phyloP scores from a whole-genome alignment of 2,113 vertebrate genomes.

The Oostethus manadensis region DNA sequence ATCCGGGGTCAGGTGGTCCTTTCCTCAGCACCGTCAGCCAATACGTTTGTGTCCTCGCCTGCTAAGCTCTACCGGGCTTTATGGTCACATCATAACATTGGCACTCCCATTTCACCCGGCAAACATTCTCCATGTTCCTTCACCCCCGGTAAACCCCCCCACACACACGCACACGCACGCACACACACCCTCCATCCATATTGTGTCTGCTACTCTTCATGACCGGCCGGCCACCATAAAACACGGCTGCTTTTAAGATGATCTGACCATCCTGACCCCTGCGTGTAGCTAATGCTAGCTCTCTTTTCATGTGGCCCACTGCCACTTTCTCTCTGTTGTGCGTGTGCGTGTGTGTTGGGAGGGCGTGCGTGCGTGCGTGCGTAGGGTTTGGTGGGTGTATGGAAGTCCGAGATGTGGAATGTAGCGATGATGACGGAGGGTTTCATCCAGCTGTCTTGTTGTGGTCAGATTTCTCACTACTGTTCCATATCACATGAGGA shows the following conservation, averaged over 20 bases:
- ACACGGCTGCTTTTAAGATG: constrained; percentile 45
- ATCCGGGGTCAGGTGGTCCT: constrained; percentile 30
- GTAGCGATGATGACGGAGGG: constrained; percentile 41
- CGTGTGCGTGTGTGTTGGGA: no score
- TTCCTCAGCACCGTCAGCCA: constrained; percentile 16
- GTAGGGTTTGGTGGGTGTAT: no score
- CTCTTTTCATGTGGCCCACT: constrained; percentile 15
- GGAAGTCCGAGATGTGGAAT: constrained; percentile 50
- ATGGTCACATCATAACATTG: constrained; percentile 33
- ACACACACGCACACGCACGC: not conserved
- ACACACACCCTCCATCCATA: constrained; percentile 11
- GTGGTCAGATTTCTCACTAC: constrained; percentile 63
- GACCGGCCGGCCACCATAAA: constrained; percentile 24
- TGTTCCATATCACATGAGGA: constrained; percentile 60
- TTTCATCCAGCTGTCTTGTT: constrained; percentile 67
- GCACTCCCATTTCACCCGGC: constrained; percentile 12
- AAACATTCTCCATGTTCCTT: constrained; percentile 1
- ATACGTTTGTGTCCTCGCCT: constrained; percentile 27
- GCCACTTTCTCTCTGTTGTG: constrained; percentile 10
- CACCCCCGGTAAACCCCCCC: constrained; percentile 10
- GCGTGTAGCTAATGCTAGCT: not conserved
- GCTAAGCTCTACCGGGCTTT: constrained; percentile 10
- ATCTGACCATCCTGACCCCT: constrained; percentile 19
- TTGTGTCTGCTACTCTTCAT: constrained; percentile 34
- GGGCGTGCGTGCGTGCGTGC: no score